Evolutionary conservation across 2,797 vertebrate species (phyloP).

Genomic region (Sebastes reedi): DNA sequence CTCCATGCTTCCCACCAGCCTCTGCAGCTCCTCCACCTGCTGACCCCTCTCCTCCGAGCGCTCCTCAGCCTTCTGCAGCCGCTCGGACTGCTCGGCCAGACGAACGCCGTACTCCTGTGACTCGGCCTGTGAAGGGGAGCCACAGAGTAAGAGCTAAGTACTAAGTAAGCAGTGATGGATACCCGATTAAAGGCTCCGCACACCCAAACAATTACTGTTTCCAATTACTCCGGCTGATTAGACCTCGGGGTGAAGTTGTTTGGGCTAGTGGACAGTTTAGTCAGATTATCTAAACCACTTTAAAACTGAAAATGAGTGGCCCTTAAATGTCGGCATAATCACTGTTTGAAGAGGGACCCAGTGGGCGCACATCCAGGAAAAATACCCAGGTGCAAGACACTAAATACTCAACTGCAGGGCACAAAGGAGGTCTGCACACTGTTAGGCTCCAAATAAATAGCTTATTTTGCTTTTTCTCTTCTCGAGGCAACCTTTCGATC

Average conservation of each 20-base stretch:
- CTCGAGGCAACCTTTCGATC: background rate
- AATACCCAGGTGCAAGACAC: background rate
- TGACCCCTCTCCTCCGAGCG: constrained; percentile 67
- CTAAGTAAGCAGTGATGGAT: background rate
- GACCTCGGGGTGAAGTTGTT: background rate
- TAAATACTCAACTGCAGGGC: background rate
- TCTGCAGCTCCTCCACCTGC: constrained; percentile 84
- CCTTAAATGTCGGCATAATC: background rate
- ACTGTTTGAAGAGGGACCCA: background rate
- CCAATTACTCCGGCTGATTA: background rate
- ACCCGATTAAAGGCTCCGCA: background rate
- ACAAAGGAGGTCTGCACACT: background rate
- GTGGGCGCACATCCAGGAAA: no score
- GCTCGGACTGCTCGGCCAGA: constrained; percentile 72
- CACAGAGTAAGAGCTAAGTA: background rate
- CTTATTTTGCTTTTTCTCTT: background rate
- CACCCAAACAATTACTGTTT: background rate
- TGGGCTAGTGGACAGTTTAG: background rate
- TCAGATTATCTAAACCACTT: background rate
- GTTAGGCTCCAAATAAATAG: background rate
- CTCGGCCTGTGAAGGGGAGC: constrained; percentile 62
- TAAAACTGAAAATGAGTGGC: background rate
- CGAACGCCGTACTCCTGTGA: constrained; percentile 69
- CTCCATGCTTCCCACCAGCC: constrained; percentile 84
- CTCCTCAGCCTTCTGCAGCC: constrained; percentile 74